Evolutionary conservation across 2,888 invertebrate species (phyloP).

Genomic region (Aquatica leii): DNA sequence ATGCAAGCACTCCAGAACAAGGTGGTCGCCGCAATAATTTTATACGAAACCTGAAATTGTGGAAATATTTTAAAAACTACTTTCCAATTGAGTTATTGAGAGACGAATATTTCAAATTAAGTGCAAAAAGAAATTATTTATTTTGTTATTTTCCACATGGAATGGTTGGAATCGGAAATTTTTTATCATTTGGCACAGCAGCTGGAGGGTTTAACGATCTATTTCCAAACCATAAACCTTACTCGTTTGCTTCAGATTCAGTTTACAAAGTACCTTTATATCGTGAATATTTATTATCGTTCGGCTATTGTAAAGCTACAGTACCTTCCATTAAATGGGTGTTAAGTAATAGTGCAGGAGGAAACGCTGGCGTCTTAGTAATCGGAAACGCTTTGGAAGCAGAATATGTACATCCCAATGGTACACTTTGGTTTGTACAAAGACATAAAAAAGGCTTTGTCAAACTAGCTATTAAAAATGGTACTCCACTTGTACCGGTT

Average conservation of each 20-base stretch:
- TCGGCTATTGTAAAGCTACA: constrained; percentile 68
- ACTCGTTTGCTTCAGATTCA: constrained; percentile 67
- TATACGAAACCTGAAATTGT: constrained; percentile 71
- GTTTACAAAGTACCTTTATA: constrained; percentile 78
- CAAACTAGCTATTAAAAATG: constrained; percentile 59
- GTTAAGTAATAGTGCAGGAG: constrained; percentile 63
- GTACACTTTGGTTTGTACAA: constrained; percentile 69
- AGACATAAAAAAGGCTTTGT: constrained; percentile 74
- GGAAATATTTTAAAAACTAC: constrained; percentile 80
- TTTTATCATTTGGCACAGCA: constrained; percentile 80
- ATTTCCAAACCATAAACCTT: constrained; percentile 63
- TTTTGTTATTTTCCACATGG: constrained; percentile 89
- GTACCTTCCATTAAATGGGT: constrained; percentile 72
- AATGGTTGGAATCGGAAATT: constrained; percentile 77
- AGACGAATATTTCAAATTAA: constrained; percentile 83
- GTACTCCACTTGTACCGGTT: constrained; percentile 85
- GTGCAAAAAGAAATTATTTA: constrained; percentile 82
- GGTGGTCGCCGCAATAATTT: constrained; percentile 60
- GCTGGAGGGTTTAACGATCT: constrained; percentile 61
- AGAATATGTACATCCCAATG: constrained; percentile 80
- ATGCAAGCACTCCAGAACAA: constrained; percentile 69
- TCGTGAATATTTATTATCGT: constrained; percentile 69
- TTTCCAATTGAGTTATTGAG: constrained; percentile 84
- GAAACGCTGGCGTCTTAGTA: constrained; percentile 75
- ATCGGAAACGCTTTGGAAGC: constrained; percentile 93